Evolutionary conservation across 2,797 vertebrate genomes (phyloP).

Genomic region (Psittacula echo): DNA sequence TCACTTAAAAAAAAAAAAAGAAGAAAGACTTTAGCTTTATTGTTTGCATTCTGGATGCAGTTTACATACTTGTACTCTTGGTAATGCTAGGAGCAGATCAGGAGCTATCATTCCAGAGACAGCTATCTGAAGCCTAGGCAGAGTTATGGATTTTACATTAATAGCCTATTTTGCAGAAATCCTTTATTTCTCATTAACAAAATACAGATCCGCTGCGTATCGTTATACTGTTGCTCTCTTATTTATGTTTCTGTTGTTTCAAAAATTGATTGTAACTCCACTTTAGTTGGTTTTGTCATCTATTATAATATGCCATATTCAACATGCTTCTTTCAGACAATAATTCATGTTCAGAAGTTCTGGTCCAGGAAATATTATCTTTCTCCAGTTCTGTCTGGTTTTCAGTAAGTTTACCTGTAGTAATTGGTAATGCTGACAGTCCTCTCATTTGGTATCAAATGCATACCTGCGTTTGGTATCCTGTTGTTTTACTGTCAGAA

Average conservation of each 20-base stretch:
- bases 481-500: background rate
- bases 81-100: background rate
- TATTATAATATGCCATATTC: background rate
- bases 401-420: background rate
- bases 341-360: slow-evolving; percentile 36
- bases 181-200: slow-evolving; percentile 67
- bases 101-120: slow-evolving; percentile 12
- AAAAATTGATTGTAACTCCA: slow-evolving; percentile 50
- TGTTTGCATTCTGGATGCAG: background rate
- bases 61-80: background rate
- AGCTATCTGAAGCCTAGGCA: slow-evolving; percentile 30
- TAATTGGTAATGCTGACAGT: background rate
- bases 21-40: background rate
- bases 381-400: background rate
- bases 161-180: slow-evolving; percentile 53
- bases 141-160: slow-evolving; percentile 70
- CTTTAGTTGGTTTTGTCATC: slow-evolving; percentile 33
- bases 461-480: background rate
- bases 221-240: background rate
- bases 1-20: background rate
- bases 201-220: background rate
- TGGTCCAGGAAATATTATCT: slow-evolving; percentile 3
- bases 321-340: slow-evolving; percentile 1
- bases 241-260: slow-evolving; percentile 59
- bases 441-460: background rate